Conservation (phyloP, 2,888 invertebrate genomes). For the Yponomeuta plumbellus region DNA sequence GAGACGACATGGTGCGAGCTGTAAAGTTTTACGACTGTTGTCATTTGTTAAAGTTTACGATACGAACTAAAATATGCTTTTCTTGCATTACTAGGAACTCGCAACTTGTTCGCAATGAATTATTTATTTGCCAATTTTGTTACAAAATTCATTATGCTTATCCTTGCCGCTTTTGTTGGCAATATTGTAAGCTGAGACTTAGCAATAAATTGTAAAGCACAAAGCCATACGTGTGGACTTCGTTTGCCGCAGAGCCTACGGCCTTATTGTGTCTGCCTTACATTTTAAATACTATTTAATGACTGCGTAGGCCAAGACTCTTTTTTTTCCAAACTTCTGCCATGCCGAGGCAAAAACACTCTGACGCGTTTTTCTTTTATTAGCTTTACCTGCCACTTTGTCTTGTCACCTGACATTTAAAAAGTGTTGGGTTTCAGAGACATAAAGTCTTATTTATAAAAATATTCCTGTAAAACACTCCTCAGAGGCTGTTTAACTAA, state of each 20-base stretch:
- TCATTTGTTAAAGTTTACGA: constrained; percentile 67
- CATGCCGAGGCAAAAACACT: too few species aligned
- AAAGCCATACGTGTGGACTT: not conserved
- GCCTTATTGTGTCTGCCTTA: constrained; percentile 3
- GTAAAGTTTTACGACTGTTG: constrained; percentile 69
- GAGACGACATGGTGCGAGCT: constrained; percentile 50
- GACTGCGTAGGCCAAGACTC: not conserved
- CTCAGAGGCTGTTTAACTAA: too few species aligned
- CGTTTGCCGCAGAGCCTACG: not conserved
- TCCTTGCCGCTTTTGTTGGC: constrained; percentile 40
- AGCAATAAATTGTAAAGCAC: constrained; percentile 45
- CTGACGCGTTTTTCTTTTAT: too few species aligned
- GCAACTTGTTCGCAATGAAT: constrained; percentile 57
- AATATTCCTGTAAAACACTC: too few species aligned
- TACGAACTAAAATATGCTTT: constrained; percentile 62
- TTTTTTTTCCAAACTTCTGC: not conserved
- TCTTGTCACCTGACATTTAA: too few species aligned
- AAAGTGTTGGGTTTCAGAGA: too few species aligned
- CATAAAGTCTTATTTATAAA: too few species aligned
- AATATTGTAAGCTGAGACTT: constrained; percentile 33
- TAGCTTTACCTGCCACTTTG: too few species aligned
- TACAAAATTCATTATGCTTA: constrained; percentile 59
- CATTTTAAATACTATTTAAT: constrained; percentile 3
- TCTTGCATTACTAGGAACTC: constrained; percentile 59
- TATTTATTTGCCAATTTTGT: constrained; percentile 63